Base-by-base conservation (phyloP, 92 coral and sea anemone genomes). In the Actinernus sp. region DNA sequence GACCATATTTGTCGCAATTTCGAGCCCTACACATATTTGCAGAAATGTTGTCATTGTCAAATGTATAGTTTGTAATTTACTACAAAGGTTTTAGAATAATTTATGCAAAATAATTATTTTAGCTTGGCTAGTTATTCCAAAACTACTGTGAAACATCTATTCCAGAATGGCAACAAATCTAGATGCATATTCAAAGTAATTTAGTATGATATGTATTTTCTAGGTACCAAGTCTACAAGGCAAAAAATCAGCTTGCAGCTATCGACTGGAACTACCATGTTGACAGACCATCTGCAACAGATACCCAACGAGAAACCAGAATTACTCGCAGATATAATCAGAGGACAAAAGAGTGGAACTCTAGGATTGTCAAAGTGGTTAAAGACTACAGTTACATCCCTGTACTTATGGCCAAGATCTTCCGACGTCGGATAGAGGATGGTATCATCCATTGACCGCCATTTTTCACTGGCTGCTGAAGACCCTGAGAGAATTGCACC, bases 231-330 rank as follows among this genome's bases (percentile, higher is more conserved):
- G 61, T 25, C 14, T 71, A 71, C 74, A 80, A 80, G 37, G 81
- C 87, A 11, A 62, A 74, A 19, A 80, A 80, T 43, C 87, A 80
- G 52, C 25, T 71, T 22, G 68, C 75, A 22, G 87, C 80, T 1
- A 71, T 80, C 8, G 87, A 80, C 19, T 80, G 87, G 80, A 80
- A 80, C 20, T 80, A 18, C 31, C 87, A 71, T 52, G 2, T 71
- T 0, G 43, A 80, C 28, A 55, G n/a, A 0, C 73, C 80, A 4
- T 0, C 4, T 8, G 65, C 68, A 5, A 62, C 45, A 4, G 30
- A 22, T 1, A 57, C 28, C 16, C n/a, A 74, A 9, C 68, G 74
- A 0, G n/a, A n/a, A n/a, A n/a, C n/a, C n/a, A n/a, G n/a, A n/a
- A n/a, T n/a, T n/a, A 48, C 74, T 40, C 31, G 73, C 10, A 64